Conservation (phyloP, 2,888 invertebrate species). For the Cephus pygmeus region DNA sequence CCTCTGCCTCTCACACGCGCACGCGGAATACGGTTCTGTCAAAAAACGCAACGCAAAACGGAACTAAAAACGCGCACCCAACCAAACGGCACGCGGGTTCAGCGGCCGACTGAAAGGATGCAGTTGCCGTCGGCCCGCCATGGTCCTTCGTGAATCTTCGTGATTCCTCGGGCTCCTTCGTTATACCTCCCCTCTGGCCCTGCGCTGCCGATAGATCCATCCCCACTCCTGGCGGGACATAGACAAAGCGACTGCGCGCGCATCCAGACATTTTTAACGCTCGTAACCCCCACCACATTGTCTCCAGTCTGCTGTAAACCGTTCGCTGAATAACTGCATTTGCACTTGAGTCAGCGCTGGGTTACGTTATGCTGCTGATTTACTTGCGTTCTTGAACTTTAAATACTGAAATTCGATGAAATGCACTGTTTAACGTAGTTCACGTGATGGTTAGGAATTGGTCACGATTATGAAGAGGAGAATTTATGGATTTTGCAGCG, state of each 20-base stretch:
- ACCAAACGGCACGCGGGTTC: constrained; percentile 63
- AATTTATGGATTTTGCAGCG: background rate
- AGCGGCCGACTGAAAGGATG: constrained; percentile 66
- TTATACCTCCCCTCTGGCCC: constrained; percentile 10
- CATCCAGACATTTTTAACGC: constrained; percentile 20
- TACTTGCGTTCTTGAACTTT: background rate
- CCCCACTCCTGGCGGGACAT: constrained; percentile 36
- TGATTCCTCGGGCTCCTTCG: constrained; percentile 54
- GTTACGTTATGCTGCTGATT: background rate
- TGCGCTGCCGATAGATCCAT: constrained; percentile 26
- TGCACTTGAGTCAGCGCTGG: background rate
- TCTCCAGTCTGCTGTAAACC: background rate
- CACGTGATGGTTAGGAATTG: background rate
- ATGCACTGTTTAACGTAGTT: background rate
- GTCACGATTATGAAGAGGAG: background rate
- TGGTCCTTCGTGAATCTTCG: constrained; percentile 46
- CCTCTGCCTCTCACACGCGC: background rate
- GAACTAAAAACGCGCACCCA: constrained; percentile 17
- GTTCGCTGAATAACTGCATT: background rate
- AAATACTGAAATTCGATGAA: background rate
- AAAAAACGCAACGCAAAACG: constrained; percentile 2
- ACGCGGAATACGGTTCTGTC: constrained; percentile 6
- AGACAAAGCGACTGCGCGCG: constrained; percentile 65
- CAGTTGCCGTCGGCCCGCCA: constrained; percentile 62
- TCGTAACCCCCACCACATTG: background rate